These are phyloP conservation scores for Lepeophtheirus nordmannii DNA, from an alignment of 2,888 invertebrate species.

Conservation along the genomic window DNA sequence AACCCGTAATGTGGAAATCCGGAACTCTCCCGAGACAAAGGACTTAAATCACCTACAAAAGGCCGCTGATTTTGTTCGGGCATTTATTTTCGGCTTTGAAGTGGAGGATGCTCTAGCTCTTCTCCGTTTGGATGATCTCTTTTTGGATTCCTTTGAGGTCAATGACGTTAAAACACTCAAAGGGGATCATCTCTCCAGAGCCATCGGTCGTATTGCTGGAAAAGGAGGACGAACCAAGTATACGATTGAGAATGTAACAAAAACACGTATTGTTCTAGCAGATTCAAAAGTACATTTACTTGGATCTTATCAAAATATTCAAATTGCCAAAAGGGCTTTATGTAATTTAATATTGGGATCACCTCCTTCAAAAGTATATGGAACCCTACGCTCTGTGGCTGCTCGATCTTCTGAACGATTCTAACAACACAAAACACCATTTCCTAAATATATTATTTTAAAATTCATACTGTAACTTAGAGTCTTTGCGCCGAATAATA, in stretches of 20 bases:
- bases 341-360: constrained; percentile 93
- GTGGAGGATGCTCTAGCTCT: constrained; percentile 90
- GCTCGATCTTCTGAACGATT: constrained; percentile 66
- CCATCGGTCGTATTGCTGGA: constrained; percentile 92
- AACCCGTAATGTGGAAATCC: constrained; percentile 73
- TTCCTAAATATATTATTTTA: constrained; percentile 2
- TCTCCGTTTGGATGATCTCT: constrained; percentile 83
- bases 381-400: constrained; percentile 73
- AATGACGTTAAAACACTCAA: constrained; percentile 49
- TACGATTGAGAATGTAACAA: constrained; percentile 96
- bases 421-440: constrained; percentile 33
- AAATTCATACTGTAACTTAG: not conserved
- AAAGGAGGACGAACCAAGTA: constrained; percentile 93
- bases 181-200: constrained; percentile 86
- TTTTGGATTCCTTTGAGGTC: constrained; percentile 90
- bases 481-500: not conserved
- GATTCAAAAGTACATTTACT: constrained; percentile 91
- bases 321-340: constrained; percentile 77
- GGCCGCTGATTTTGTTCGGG: constrained; percentile 93
- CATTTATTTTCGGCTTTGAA: constrained; percentile 83
- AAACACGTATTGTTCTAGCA: constrained; percentile 90
- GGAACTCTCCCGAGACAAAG: constrained; percentile 41
- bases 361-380: constrained; percentile 94
- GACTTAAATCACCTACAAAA: constrained; percentile 86
- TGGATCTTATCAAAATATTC: constrained; percentile 92